Conservation (phyloP, 2,888 invertebrate genomes). For the Drosophila antonietae region DNA sequence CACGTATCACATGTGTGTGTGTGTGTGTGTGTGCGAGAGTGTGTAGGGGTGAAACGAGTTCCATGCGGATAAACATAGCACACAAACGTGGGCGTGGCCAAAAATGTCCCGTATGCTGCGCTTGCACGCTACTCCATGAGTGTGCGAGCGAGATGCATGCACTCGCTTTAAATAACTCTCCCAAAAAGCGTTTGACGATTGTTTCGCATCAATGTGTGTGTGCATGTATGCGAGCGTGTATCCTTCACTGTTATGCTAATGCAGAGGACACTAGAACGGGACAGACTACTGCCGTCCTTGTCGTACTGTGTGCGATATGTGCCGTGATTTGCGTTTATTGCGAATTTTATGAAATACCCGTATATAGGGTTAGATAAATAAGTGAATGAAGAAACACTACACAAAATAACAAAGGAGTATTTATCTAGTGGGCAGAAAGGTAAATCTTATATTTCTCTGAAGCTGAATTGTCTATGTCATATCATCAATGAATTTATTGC, state of each 20-base stretch:
- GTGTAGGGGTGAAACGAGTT: slow-evolving; percentile 61
- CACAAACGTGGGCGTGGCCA: slow-evolving; percentile 59
- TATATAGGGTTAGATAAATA: not conserved
- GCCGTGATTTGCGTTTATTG: slow-evolving; percentile 32
- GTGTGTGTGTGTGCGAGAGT: slow-evolving; percentile 5
- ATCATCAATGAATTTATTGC: not conserved
- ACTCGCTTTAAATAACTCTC: slow-evolving; percentile 51
- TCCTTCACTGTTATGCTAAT: slow-evolving; percentile 38
- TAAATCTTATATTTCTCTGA: not conserved
- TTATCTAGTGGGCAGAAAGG: not conserved
- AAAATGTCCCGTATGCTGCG: slow-evolving; percentile 39
- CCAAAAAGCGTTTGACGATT: slow-evolving; percentile 58
- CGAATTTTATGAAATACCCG: slow-evolving; percentile 8
- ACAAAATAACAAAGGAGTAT: not conserved
- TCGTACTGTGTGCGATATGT: slow-evolving; percentile 6
- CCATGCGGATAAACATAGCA: slow-evolving; percentile 39
- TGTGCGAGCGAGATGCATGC: slow-evolving; percentile 40
- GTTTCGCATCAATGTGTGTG: slow-evolving; percentile 19
- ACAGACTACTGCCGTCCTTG: slow-evolving; percentile 17
- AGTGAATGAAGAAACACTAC: not conserved
- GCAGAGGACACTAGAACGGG: slow-evolving; percentile 16
- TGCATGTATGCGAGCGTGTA: not conserved
- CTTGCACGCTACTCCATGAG: slow-evolving; percentile 14
- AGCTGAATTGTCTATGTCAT: not conserved
- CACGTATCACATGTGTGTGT: slow-evolving; percentile 6